Conservation (phyloP, 2,797 vertebrate species). For the Acrossocheilus fasciatus region DNA sequence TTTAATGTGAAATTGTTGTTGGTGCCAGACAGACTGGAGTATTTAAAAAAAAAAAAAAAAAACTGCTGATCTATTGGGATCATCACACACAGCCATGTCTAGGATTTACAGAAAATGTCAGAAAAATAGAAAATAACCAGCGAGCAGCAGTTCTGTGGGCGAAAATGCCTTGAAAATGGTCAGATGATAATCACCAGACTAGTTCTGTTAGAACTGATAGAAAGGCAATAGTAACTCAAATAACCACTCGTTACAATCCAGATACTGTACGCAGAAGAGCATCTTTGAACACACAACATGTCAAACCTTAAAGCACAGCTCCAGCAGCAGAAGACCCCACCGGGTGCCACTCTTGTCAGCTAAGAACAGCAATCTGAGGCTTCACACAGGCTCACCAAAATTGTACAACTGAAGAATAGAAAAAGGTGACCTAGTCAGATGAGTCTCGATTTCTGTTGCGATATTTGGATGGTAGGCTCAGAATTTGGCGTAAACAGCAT, state of each 20-base stretch:
- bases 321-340: background rate
- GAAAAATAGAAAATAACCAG: background rate
- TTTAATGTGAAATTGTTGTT: background rate
- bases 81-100: background rate
- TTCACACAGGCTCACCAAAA: background rate
- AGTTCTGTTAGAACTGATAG: too few relatives aligned
- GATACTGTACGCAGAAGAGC: too few relatives aligned
- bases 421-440: background rate
- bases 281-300: too few relatives aligned
- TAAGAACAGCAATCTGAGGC: background rate
- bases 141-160: too few relatives aligned
- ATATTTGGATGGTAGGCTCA: conserved; percentile 18
- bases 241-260: too few relatives aligned
- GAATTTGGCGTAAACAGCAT: background rate
- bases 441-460: conserved; percentile 42
- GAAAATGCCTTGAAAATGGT: too few relatives aligned
- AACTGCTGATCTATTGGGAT: background rate
- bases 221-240: too few relatives aligned
- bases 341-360: background rate
- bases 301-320: background rate
- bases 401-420: background rate
- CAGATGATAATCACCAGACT: too few relatives aligned
- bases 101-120: background rate
- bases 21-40: background rate
- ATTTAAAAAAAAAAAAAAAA: background rate